Base-by-base conservation (phyloP, 2,797 vertebrate genomes). In the Rhynchotus rufescens region DNA sequence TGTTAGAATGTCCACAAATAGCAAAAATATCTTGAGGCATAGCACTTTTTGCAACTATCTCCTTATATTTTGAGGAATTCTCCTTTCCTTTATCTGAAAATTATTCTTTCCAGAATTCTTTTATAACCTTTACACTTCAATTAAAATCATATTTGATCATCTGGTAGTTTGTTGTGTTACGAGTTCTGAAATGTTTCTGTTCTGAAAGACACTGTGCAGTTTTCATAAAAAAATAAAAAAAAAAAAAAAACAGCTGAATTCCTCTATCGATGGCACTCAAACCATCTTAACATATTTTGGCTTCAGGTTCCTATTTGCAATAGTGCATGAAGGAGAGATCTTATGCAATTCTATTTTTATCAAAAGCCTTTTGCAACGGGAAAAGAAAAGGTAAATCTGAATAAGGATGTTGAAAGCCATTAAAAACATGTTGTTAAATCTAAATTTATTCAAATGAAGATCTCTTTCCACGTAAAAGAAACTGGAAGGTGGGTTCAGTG, bases 51-150 rank as follows among this genome's bases (percentile, higher is more conserved):
- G 1, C 26, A 64, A 23, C 9, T 86, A 20, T 8, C 44, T 88
- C 25, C 19, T 66, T 73, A 25, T 28, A 80, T 82, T 82, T 80
- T 68, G 34, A 77, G 23, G 66, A 67, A 60, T 90, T 80, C 12
- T 81, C n/a, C 30, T 80, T 79, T 28, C 52, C 44, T 86, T 88
- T 80, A 40, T 77, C 44, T 60, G 40, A 73, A 90, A 84, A 90
- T 11, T 1, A 5, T n/a, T 90, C 5, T 92, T 84, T 85, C 21
- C 30, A 85, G 66, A 83, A 67, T 61, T 13, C n/a, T 80, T 93
- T 77, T 32, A 59, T 52, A 32, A 56, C 30, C 42, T 83, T 69
- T 40, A n/a, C 13, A 66, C 17, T 75, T 90, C 25, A 62, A 51
- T 77, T 93, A 49, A 91, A 88, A 82, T 76, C 0, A 0, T 16